A percentile compares a stretch with the other conserved stretches of the same genome.
Conservation (phyloP, 2,113 vertebrate genomes). For the Chitala chitala region DNA sequence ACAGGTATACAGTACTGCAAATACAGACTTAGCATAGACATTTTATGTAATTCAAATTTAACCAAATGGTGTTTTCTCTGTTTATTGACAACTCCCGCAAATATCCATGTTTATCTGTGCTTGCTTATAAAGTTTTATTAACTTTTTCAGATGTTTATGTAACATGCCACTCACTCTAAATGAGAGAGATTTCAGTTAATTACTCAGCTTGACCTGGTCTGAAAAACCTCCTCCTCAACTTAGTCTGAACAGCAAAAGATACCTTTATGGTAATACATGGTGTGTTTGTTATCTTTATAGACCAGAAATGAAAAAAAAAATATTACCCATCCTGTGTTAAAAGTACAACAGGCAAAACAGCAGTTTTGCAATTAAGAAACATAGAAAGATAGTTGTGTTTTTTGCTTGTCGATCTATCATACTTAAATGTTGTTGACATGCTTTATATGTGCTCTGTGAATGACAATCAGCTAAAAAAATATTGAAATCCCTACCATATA, state of each 20-base stretch:
- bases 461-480: slow-evolving; percentile 63
- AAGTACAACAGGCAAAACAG: slow-evolving; percentile 32
- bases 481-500: slow-evolving; percentile 54
- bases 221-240: neutral
- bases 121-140: neutral
- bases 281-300: neutral
- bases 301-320: slow-evolving; percentile 15
- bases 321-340: no score
- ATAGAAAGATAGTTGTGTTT: slow-evolving; percentile 47
- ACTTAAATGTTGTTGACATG: slow-evolving; percentile 41
- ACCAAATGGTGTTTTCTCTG: no score
- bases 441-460: slow-evolving; percentile 51
- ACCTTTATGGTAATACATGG: neutral
- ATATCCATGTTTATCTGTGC: no score
- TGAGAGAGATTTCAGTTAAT: slow-evolving; percentile 68
- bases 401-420: slow-evolving; percentile 29
- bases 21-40: no score
- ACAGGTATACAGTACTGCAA: no score
- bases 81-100: no score
- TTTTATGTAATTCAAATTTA: no score
- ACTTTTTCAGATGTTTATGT: slow-evolving; percentile 35
- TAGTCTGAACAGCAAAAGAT: slow-evolving; percentile 12
- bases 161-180: slow-evolving; percentile 61
- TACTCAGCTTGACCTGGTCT: slow-evolving; percentile 34
- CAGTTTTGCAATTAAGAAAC: slow-evolving; percentile 48